Base-by-base conservation (phyloP, 2,797 vertebrate species). In the Brachymystax lenok region DNA sequence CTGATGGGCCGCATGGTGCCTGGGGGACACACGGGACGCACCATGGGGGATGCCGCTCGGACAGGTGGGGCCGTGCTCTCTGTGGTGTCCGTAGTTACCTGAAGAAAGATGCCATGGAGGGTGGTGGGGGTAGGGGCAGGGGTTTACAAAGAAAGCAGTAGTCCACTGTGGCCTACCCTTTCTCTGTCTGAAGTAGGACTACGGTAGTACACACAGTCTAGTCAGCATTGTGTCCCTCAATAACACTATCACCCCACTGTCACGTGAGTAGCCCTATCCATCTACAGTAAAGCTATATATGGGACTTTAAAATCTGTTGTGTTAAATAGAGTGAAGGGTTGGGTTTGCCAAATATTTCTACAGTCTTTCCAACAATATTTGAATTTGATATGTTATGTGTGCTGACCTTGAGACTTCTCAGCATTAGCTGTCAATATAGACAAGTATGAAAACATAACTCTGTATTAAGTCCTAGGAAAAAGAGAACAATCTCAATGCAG, bases 41-140 rank as follows among this genome's bases (percentile, higher is more conserved):
- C 96, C 73, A 96, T 96, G 73, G 97, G 97, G 84, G 97, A 96
- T 13, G 97, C 93, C 16, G 95, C 95, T 87, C 96, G 95, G 88
- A 96, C 91, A 0, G 95, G 83, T 51, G 94, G 83, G 87, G 94
- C 91, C 12, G 80, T 82, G 24, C 77, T 87, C 76, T 84, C 73
- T 52, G 82, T 12, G 5, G 84, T 86, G 82, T 90, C 97, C 75
- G 95, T 91, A 93, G 96, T 93, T 79, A 96, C 95, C 98, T 99
- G 95, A 85, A 95, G 94, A 95, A 94, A 94, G 85, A 94, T 77
- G 88, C 77, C 87, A 84, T 82, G 88, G 79, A 74, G 81, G 85
- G 86, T 46, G 40, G 40, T 13, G 40, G 40, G 40, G 40, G 40
- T 46, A 46, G 40, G 40, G 40, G 88, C 80, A 72, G 84, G 67